phyloP scores from a whole-genome alignment of 2,113 vertebrate genomes.

The Chloropsis hardwickii region DNA sequence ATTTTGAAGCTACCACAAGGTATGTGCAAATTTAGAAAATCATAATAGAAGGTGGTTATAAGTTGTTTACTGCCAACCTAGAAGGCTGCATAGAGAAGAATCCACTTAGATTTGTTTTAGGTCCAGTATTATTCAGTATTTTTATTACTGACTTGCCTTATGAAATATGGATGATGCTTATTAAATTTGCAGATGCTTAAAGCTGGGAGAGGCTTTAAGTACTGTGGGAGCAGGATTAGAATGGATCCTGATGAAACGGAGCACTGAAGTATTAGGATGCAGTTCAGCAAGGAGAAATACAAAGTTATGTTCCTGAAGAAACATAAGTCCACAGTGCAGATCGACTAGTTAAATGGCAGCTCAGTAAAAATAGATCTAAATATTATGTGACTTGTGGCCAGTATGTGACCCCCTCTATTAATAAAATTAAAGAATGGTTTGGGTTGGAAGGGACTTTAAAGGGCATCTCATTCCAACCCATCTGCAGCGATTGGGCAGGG shows the following conservation, averaged over 20 bases:
- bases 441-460: neutral
- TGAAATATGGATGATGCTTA: slow-evolving; percentile 49
- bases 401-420: neutral
- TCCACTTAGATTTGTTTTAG: neutral
- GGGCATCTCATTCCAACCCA: neutral
- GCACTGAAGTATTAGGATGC: neutral
- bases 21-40: neutral
- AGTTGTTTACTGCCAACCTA: neutral
- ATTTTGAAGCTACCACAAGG: neutral
- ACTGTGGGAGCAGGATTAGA: neutral
- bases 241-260: neutral
- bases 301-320: neutral
- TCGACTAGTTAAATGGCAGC: neutral
- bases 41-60: neutral
- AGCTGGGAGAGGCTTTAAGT: neutral
- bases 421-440: neutral
- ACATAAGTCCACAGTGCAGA: neutral
- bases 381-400: neutral
- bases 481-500: neutral
- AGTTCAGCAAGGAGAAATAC: neutral
- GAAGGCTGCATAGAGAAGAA: neutral
- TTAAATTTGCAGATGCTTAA: slow-evolving; percentile 37
- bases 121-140: neutral
- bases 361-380: neutral
- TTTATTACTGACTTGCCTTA: slow-evolving; percentile 34